These are phyloP conservation scores for Teleopsis dalmanni DNA, from an alignment of 1,140 invertebrate genomes.

Conservation along the genomic window DNA sequence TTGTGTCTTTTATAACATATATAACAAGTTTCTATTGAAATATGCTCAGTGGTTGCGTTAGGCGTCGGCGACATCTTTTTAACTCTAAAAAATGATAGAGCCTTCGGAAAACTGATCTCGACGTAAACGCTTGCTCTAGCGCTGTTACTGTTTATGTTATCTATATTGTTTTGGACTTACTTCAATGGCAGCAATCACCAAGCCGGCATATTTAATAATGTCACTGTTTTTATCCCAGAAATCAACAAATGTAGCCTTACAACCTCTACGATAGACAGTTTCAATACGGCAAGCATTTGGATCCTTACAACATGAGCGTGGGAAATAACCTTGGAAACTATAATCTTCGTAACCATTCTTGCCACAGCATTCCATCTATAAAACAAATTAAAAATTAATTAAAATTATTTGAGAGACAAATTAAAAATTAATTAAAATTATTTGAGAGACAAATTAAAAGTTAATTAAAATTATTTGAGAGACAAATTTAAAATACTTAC, in stretches of 20 bases:
- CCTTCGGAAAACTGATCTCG: no score
- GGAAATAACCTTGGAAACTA: constrained; percentile 29
- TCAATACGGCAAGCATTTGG: constrained; percentile 41
- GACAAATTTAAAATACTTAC: constrained; percentile 15
- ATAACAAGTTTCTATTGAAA: no score
- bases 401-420: not conserved
- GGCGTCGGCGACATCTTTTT: no score
- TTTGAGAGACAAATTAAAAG: not conserved
- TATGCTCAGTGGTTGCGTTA: no score
- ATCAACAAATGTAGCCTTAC: constrained; percentile 38
- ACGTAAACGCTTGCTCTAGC: no score
- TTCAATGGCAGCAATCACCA: constrained; percentile 61
- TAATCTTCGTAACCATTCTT: constrained; percentile 47
- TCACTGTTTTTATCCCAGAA: constrained; percentile 49
- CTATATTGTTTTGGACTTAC: constrained; percentile 39
- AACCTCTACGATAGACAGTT: constrained; percentile 46
- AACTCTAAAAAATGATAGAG: no score
- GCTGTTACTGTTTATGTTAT: not conserved
- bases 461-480: not conserved
- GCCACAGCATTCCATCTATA: constrained; percentile 59
- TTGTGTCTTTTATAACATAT: no score
- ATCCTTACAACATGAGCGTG: constrained; percentile 45
- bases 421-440: not conserved
- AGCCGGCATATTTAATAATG: constrained; percentile 54
- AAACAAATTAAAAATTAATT: constrained; percentile 16